A percentile compares a stretch with the other conserved stretches of the same genome.
phyloP scores from a whole-genome alignment of 2,888 invertebrate genomes.

The Napeogenes inachia region DNA sequence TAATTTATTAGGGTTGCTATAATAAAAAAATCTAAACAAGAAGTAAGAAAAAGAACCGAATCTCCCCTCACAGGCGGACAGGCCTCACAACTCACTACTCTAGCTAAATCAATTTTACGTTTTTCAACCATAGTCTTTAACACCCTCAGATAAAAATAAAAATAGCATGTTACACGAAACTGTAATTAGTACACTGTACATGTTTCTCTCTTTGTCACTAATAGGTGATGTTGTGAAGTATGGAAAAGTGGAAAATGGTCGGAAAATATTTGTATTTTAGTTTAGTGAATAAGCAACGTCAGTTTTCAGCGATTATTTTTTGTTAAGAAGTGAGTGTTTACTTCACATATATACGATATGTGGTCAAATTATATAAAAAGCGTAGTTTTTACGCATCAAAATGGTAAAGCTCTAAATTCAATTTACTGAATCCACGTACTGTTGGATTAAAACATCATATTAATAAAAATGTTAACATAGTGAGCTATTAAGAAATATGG shows the following conservation, averaged over 20 bases:
- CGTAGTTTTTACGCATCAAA: constrained; percentile 23
- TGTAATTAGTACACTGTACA: background rate
- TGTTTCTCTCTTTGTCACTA: constrained; percentile 12
- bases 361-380: constrained; percentile 24
- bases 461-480: constrained; percentile 36
- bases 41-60: too few relatives aligned
- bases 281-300: constrained; percentile 25
- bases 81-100: too few relatives aligned
- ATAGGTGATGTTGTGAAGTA: constrained; percentile 15
- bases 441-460: constrained; percentile 27
- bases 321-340: constrained; percentile 18
- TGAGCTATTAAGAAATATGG: constrained; percentile 65
- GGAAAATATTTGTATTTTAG: constrained; percentile 35
- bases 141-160: background rate
- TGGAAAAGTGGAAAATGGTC: constrained; percentile 36
- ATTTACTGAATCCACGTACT: constrained; percentile 29
- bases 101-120: background rate
- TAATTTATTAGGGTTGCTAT: too few relatives aligned
- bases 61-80: too few relatives aligned
- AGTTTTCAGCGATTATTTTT: constrained; percentile 21
- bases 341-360: constrained; percentile 23
- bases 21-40: too few relatives aligned
- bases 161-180: constrained; percentile 12
- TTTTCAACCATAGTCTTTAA: constrained; percentile 17
- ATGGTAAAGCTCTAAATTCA: constrained; percentile 31